Conservation (phyloP, 2,113 vertebrate genomes). For the Gobius niger region DNA sequence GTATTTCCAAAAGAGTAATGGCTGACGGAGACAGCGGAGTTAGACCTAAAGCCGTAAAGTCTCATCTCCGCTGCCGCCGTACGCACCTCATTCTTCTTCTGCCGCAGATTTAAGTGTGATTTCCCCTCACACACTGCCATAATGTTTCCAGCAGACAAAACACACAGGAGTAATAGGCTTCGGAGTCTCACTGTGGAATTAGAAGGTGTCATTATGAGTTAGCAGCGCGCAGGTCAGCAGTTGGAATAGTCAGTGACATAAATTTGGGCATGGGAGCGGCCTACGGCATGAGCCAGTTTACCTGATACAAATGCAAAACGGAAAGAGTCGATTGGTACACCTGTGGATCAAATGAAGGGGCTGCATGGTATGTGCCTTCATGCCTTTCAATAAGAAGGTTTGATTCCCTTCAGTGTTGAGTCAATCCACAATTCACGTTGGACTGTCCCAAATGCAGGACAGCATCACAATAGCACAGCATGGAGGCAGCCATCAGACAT, state of each 20-base stretch:
- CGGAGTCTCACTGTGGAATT: conserved; percentile 3
- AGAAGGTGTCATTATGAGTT: neutral
- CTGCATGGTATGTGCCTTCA: too few relatives aligned
- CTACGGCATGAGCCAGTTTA: neutral
- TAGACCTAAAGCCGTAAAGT: conserved; percentile 9
- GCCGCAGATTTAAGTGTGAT: conserved; percentile 27
- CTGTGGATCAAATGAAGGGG: too few relatives aligned
- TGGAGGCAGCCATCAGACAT: too few relatives aligned
- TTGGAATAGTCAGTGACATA: neutral
- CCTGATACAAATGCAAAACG: neutral
- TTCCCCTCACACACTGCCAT: conserved; percentile 25
- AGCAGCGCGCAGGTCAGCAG: neutral
- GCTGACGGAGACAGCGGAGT: conserved; percentile 7
- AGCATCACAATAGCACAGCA: too few relatives aligned
- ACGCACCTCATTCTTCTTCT: conserved; percentile 16
- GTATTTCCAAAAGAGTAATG: conserved; percentile 42
- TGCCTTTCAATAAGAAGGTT: too few relatives aligned
- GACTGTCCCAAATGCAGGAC: too few relatives aligned
- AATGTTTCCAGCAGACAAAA: conserved; percentile 17
- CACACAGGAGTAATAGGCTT: neutral
- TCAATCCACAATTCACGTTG: too few relatives aligned
- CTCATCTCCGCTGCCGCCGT: conserved; percentile 4
- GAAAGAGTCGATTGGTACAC: neutral
- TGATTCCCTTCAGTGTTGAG: too few relatives aligned
- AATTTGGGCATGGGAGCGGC: neutral